Evolutionary conservation across 2,797 vertebrate species (phyloP).

Genomic region (Poliocrania exsul): DNA sequence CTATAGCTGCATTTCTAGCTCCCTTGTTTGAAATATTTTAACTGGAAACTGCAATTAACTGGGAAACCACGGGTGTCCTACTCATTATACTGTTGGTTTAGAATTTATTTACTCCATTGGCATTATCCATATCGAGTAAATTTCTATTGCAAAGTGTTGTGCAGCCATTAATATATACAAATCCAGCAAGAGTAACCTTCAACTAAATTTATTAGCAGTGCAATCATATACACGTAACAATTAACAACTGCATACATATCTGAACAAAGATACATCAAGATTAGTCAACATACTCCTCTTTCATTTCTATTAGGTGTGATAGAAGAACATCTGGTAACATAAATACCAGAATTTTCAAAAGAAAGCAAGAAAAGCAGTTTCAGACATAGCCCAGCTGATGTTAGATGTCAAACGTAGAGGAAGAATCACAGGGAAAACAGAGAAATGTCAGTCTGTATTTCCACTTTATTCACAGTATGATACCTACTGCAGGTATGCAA

Average conservation of each 20-base stretch:
- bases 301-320: not conserved
- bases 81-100: not conserved
- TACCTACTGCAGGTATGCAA: not conserved
- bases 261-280: not conserved
- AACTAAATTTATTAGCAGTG: not conserved
- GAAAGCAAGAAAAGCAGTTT: not conserved
- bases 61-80: not conserved
- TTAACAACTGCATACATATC: not conserved
- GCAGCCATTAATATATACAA: not conserved
- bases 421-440: not conserved
- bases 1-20: slow-evolving; percentile 66
- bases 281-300: not conserved
- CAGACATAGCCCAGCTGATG: not conserved
- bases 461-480: not conserved
- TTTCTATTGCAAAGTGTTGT: not conserved
- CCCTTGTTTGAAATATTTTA: slow-evolving; percentile 69
- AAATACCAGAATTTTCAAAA: not conserved
- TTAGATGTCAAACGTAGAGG: not conserved
- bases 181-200: not conserved
- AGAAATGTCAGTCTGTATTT: not conserved
- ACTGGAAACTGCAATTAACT: slow-evolving; percentile 40
- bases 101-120: not conserved
- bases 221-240: not conserved
- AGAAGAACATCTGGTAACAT: not conserved
- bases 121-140: not conserved